Percentiles rank a stretch among this genome's conserved stretches.
phyloP scores from a whole-genome alignment of 1,140 invertebrate genomes.

The Neoseiulus cucumeris region DNA sequence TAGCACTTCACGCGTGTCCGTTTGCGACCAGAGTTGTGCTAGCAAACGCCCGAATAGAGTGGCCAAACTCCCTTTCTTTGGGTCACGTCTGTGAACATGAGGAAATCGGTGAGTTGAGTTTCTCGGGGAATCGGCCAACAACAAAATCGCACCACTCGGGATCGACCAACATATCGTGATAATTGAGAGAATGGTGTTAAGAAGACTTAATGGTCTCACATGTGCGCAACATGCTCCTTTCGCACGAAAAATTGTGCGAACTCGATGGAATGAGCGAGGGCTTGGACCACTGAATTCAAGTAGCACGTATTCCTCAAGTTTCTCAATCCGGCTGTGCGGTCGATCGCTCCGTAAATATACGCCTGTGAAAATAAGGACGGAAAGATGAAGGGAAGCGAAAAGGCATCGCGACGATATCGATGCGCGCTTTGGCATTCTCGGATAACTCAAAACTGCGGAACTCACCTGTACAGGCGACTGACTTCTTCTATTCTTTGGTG shows the following conservation, averaged over 20 bases:
- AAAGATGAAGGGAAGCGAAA: too few species aligned
- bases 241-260: not conserved
- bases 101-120: too few species aligned
- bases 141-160: too few species aligned
- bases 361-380: too few species aligned
- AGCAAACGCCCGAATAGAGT: not conserved
- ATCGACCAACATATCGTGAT: too few species aligned
- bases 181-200: too few species aligned
- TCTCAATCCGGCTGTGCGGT: not conserved
- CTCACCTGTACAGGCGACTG: slow-evolving; percentile 1
- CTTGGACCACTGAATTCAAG: not conserved
- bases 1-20: not conserved
- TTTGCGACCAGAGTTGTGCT: not conserved
- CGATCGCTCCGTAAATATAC: not conserved
- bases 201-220: too few species aligned
- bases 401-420: too few species aligned
- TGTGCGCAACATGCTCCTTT: not conserved
- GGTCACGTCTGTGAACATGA: too few species aligned
- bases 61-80: not conserved
- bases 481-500: not conserved
- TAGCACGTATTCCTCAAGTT: not conserved
- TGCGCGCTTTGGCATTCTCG: too few species aligned
- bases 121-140: too few species aligned
- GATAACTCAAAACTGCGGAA: too few species aligned
- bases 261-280: not conserved